Evolutionary conservation across 2,797 vertebrate species (phyloP), one percentile per base, ranked within the genome.

Genomic region (Prunella strophiata): DNA sequence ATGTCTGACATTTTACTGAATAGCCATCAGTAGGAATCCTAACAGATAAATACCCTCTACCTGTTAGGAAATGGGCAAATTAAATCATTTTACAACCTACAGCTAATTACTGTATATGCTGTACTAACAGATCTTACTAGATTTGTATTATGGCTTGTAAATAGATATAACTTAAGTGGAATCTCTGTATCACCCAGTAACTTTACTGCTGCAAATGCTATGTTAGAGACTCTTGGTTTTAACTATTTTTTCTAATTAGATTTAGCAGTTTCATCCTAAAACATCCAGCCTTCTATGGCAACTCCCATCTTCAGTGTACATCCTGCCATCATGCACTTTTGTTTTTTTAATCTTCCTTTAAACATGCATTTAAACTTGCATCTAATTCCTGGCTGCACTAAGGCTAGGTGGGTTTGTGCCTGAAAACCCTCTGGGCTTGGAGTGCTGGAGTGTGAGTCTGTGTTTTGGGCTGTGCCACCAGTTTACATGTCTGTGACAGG

Each of bases 81-180:
- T 22, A 71, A 91, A 90, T 86, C 1, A 82, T 85, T 72, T 89
- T 89, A 91, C 87, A 94, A 75, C 34, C 85, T 93, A 78, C 89
- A 93, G 89, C 85, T 94, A 83, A 78, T 87, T 68, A 93, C 38
- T 76, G 65, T 86, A 74, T 87, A 85, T 93, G 83, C 91, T 94
- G 61, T 94, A 96, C 93, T 97, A 96, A 95, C 81, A 93, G 70
- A 88, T 82, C 54, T 72, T 91, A 61, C 16, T 54, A 80, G 83
- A 70, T 95, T 96, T 96, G 74, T 96, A 88, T 51, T 57, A 88
- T 94, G 74, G 79, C 50, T 85, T 97, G 89, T 97, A 96, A 96
- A 96, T 93, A 92, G 54, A 6, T 91, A 9, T 91, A 95, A 96
- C 77, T 96, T 94, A 96, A 97, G 29, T 77, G 76, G 63, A 81